Evolutionary conservation across 2,888 invertebrate genomes (phyloP).

Genomic region (Xanthorhoe spadicearia): DNA sequence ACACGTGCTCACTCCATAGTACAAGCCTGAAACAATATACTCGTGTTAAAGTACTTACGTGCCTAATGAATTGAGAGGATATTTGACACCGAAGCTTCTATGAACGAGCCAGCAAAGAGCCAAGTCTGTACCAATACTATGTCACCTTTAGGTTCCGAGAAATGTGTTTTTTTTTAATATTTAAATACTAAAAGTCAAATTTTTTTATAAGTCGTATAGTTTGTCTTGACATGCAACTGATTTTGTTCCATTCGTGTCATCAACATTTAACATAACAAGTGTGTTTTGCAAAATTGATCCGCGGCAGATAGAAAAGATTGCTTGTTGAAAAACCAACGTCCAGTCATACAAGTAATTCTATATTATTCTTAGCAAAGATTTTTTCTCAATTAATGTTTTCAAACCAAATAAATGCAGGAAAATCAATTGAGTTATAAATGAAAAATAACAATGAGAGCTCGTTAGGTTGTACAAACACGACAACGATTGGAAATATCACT

Average conservation of each 20-base stretch:
- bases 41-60: neutral
- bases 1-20: slow-evolving; percentile 93
- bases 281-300: too few species aligned
- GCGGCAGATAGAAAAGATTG: too few species aligned
- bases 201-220: too few species aligned
- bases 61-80: neutral
- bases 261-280: too few species aligned
- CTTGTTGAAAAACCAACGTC: too few species aligned
- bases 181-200: neutral
- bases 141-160: neutral
- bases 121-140: neutral
- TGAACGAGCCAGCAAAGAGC: neutral
- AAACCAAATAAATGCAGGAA: slow-evolving; percentile 16
- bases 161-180: neutral
- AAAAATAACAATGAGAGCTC: slow-evolving; percentile 36
- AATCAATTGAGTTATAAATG: slow-evolving; percentile 25
- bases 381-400: slow-evolving; percentile 1
- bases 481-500: slow-evolving; percentile 32
- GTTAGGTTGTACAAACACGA: slow-evolving; percentile 37
- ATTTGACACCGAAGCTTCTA: neutral
- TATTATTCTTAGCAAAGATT: neutral
- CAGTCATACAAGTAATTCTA: neutral
- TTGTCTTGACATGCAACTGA: too few species aligned
- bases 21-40: slow-evolving; percentile 86
- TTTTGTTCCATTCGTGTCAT: too few species aligned